Base-by-base conservation (phyloP, 2,113 vertebrate genomes). In the Theropithecus gelada region DNA sequence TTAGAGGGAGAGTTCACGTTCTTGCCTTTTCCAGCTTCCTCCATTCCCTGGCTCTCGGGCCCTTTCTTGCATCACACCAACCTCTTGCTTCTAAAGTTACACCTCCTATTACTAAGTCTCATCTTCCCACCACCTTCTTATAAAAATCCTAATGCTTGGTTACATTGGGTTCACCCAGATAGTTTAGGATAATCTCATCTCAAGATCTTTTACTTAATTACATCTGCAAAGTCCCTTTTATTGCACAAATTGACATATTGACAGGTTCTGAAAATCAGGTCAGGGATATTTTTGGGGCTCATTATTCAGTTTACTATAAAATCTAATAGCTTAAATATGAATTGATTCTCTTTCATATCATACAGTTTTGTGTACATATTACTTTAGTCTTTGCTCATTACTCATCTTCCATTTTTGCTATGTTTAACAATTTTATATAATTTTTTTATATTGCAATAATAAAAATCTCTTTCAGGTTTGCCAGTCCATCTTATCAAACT, bases 11-110 rank as follows among this genome's bases (percentile, higher is more conserved):
- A 40, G 16, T 27, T 8, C 17, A 3, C 32, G 8, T 30, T 45
- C 11, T 87, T 27, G 22, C 3, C 4, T 79, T 78, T 86, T 23
- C 17, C 7, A 81, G 11, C 8, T 50, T 43, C 23, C 30, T 48
- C 2, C 1, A 40, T 88, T 35, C 22, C 40, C 55, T 22, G 20
- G 9, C 5, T 64, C 55, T n/a, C 8, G 22, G 12, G 0, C 30
- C 10, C n/a, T 50, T 35, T 32, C 48, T 66, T 52, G 4, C n/a
- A 59, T 45, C 23, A 20, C 48, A 43, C 13, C 16, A 38, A 16
- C 4, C 7, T 38, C 32, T 22, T 16, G 2, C 11, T 64, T 70
- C 8, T 17, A 5, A 0, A 1, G 0, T 25, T 25, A 40, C 13
- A 14, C 1, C 8, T 55, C 20, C 6, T 12, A 3, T 12, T 8